A percentile compares a stretch with the other conserved stretches of the same genome.
Evolutionary conservation across 2,888 invertebrate species (phyloP).

Genomic region (Aethes cnicana): DNA sequence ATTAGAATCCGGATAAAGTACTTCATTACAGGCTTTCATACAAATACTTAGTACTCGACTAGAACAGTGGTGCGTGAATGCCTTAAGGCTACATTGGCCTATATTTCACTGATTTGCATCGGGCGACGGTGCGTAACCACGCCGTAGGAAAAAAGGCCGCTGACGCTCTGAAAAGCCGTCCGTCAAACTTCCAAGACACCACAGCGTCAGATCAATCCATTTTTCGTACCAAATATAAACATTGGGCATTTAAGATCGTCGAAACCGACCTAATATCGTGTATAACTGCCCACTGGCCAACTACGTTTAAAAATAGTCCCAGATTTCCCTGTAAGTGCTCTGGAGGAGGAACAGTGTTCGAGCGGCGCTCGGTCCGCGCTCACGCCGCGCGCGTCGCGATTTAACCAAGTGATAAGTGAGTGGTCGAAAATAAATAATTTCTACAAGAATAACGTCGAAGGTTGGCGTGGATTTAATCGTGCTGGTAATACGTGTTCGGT

Average conservation of each 20-base stretch:
- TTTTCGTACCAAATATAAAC: constrained; percentile 41
- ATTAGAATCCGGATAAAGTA: too few relatives aligned
- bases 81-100: too few relatives aligned
- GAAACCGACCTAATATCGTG: constrained; percentile 70
- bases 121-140: too few relatives aligned
- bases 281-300: constrained; percentile 56
- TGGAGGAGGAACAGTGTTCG: constrained; percentile 38
- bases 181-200: too few relatives aligned
- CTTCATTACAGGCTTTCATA: too few relatives aligned
- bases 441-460: constrained; percentile 79
- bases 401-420: constrained; percentile 35
- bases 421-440: constrained; percentile 63
- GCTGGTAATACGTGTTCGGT: constrained; percentile 52
- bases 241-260: constrained; percentile 14
- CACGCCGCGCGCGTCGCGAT: constrained; percentile 51
- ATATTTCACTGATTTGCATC: too few relatives aligned
- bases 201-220: constrained; percentile 38
- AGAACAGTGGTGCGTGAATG: too few relatives aligned
- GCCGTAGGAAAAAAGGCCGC: too few relatives aligned
- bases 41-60: too few relatives aligned
- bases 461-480: constrained; percentile 70
- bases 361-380: constrained; percentile 59
- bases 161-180: too few relatives aligned
- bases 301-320: constrained; percentile 75
- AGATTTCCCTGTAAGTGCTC: constrained; percentile 71